Evolutionary conservation across 2,888 invertebrate species (phyloP).

Genomic region (Orthosia gothica): DNA sequence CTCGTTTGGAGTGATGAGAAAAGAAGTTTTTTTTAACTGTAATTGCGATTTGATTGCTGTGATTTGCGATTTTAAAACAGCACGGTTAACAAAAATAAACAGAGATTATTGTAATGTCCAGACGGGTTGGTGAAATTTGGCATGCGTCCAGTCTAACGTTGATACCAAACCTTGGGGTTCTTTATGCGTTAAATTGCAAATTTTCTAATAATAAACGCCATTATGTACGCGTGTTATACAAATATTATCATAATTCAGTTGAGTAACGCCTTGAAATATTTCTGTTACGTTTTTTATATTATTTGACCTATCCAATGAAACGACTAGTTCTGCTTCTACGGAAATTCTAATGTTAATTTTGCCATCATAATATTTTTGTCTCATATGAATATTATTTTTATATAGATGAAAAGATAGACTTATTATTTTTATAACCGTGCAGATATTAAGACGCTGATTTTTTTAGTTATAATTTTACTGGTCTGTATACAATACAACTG

Average conservation of each 20-base stretch:
- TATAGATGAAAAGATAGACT: slow-evolving; percentile 1
- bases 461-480: background rate
- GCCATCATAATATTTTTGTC: slow-evolving; percentile 33
- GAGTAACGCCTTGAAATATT: slow-evolving; percentile 59
- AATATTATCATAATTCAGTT: slow-evolving; percentile 59
- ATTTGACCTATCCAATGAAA: slow-evolving; percentile 31
- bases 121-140: slow-evolving; percentile 78
- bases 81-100: slow-evolving; percentile 78
- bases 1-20: slow-evolving; percentile 35
- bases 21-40: slow-evolving; percentile 51
- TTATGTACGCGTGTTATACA: slow-evolving; percentile 64
- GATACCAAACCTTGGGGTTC: slow-evolving; percentile 81
- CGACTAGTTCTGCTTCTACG: background rate
- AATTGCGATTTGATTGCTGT: slow-evolving; percentile 64
- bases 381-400: slow-evolving; percentile 1
- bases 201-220: slow-evolving; percentile 68
- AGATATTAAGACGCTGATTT: slow-evolving; percentile 16
- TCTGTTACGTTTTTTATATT: slow-evolving; percentile 45
- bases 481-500: background rate
- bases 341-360: slow-evolving; percentile 24
- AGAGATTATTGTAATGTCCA: slow-evolving; percentile 79
- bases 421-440: slow-evolving; percentile 1
- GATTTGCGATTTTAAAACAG: slow-evolving; percentile 75
- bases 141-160: slow-evolving; percentile 75
- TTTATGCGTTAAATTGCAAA: slow-evolving; percentile 73